Evolutionary conservation across 2,888 invertebrate species (phyloP).

Genomic region (Brachylomia viminalis): DNA sequence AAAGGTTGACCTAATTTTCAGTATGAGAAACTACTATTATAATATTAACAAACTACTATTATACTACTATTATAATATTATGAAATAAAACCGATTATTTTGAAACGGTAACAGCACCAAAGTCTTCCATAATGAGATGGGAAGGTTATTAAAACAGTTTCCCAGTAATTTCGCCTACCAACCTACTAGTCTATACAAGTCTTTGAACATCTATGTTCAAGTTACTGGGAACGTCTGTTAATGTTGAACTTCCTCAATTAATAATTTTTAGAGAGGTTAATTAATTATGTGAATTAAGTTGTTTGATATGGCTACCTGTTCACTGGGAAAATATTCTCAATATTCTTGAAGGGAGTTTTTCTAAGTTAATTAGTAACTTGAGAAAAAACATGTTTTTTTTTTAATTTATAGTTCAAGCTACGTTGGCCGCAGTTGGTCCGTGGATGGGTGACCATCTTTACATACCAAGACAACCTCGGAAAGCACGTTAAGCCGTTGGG

Average conservation of each 20-base stretch:
- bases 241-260: slow-evolving; percentile 58
- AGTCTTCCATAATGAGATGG: slow-evolving; percentile 24
- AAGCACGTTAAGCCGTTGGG: too few relatives aligned
- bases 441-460: too few relatives aligned
- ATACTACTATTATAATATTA: too few relatives aligned
- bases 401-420: too few relatives aligned
- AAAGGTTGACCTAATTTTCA: too few relatives aligned
- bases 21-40: too few relatives aligned
- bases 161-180: slow-evolving; percentile 34
- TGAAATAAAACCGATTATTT: slow-evolving; percentile 12
- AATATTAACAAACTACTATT: too few relatives aligned
- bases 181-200: slow-evolving; percentile 2
- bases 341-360: not conserved
- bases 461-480: too few relatives aligned
- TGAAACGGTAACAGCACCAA: slow-evolving; percentile 8
- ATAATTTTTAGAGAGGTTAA: slow-evolving; percentile 33
- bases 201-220: slow-evolving; percentile 14
- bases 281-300: slow-evolving; percentile 30
- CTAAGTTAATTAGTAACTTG: not conserved
- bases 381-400: too few relatives aligned
- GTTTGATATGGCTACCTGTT: slow-evolving; percentile 18
- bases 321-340: slow-evolving; percentile 25
- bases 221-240: slow-evolving; percentile 23
- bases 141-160: slow-evolving; percentile 39
- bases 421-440: too few relatives aligned